Conservation (phyloP, 2,888 invertebrate genomes). For the Tuta absoluta region DNA sequence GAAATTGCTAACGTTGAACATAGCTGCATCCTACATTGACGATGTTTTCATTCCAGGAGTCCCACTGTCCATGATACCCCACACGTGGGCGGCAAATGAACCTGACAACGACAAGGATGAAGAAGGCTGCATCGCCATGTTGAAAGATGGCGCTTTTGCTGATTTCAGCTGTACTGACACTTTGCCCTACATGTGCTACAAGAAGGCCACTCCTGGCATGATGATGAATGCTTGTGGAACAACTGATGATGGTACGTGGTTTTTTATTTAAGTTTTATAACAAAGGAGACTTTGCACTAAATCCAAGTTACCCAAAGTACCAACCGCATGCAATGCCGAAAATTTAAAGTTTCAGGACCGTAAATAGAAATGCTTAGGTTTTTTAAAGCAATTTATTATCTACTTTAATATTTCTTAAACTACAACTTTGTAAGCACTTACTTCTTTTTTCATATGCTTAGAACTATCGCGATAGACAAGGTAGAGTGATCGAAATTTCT, state of each 20-base stretch:
- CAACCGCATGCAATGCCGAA: too few relatives aligned
- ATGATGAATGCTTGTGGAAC: not conserved
- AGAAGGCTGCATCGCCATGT: conserved; percentile 40
- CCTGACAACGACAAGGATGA: conserved; percentile 43
- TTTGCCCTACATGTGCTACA: conserved; percentile 13
- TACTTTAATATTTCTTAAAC: too few relatives aligned
- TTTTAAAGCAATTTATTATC: too few relatives aligned
- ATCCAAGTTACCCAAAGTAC: too few relatives aligned
- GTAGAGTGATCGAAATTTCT: too few relatives aligned
- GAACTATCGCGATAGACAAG: too few relatives aligned
- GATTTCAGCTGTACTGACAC: conserved; percentile 8
- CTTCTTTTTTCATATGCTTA: too few relatives aligned
- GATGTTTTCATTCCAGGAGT: conserved; percentile 37
- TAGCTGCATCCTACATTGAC: not conserved
- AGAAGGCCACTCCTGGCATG: not conserved
- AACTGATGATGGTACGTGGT: not conserved
- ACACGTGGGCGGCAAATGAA: conserved; percentile 42
- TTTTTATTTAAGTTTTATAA: conserved; percentile 6
- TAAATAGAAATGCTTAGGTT: too few relatives aligned
- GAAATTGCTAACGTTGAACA: not conserved
- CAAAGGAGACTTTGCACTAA: not conserved
- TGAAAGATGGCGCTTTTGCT: conserved; percentile 32
- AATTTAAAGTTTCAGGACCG: too few relatives aligned
- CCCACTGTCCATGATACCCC: conserved; percentile 39
- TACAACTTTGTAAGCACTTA: too few relatives aligned